Percentiles rank a stretch among this genome's conserved stretches.
These are phyloP conservation scores for Amiota mariae DNA, from an alignment of 2,888 invertebrate genomes.

Conservation along the genomic window DNA sequence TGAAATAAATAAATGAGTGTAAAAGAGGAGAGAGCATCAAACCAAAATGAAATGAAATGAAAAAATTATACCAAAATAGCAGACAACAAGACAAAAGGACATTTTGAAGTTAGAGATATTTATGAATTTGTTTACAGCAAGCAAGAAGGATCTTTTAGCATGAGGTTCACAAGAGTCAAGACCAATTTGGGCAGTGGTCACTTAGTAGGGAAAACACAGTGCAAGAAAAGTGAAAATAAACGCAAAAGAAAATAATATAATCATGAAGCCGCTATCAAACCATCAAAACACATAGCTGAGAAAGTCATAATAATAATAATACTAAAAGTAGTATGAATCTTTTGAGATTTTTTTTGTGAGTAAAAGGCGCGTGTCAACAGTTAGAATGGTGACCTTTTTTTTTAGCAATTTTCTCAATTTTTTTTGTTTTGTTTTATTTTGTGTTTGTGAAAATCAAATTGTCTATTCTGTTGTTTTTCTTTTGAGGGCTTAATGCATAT, in stretches of 20 bases:
- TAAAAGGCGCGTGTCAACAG: no score
- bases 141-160: not conserved
- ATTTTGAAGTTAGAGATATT: slow-evolving; percentile 11
- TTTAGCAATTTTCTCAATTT: not conserved
- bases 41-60: slow-evolving; percentile 18
- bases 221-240: not conserved
- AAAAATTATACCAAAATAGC: slow-evolving; percentile 15
- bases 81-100: not conserved
- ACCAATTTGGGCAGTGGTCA: not conserved
- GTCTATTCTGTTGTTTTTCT: no score
- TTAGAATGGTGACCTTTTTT: not conserved
- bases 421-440: not conserved
- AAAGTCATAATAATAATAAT: not conserved
- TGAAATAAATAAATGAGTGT: slow-evolving; percentile 2
- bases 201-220: not conserved
- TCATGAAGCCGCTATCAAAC: slow-evolving; percentile 14
- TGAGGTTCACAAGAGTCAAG: not conserved
- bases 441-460: no score
- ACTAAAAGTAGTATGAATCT: not conserved
- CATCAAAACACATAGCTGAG: not conserved
- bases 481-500: no score
- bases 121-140: slow-evolving; percentile 11
- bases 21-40: slow-evolving; percentile 1
- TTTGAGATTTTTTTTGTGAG: no score
- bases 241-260: slow-evolving; percentile 8